A percentile compares a stretch with the other conserved stretches of the same genome.
Evolutionary conservation across 1,140 invertebrate species (phyloP).

Genomic region (Hyphantria cunea): DNA sequence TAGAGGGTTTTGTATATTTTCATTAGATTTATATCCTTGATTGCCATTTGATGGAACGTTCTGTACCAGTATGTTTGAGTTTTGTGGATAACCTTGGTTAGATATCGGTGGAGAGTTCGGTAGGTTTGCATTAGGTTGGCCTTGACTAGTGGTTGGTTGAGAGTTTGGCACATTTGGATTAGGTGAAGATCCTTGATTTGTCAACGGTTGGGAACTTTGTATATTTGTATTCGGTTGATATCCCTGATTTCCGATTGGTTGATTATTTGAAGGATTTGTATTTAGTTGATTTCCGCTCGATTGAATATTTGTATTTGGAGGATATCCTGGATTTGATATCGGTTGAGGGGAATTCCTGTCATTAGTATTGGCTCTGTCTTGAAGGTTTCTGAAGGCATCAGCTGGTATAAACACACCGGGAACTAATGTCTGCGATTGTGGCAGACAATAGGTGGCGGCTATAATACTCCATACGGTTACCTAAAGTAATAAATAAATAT

Average conservation of each 20-base stretch:
- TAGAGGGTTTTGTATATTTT: too few relatives aligned
- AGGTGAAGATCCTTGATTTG: not conserved
- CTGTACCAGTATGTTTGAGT: too few relatives aligned
- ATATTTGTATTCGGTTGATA: slow-evolving; percentile 2
- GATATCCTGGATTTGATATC: not conserved
- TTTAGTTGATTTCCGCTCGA: not conserved
- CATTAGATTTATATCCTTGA: too few relatives aligned
- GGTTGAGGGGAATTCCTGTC: not conserved
- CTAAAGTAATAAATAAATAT: not conserved
- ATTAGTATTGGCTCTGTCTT: slow-evolving; percentile 23
- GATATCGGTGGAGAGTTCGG: too few relatives aligned
- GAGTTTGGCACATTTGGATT: slow-evolving; percentile 3
- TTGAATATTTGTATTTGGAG: not conserved
- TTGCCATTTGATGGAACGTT: too few relatives aligned
- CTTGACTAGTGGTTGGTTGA: slow-evolving; percentile 5
- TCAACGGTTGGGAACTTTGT: not conserved
- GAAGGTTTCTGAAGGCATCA: slow-evolving; percentile 41
- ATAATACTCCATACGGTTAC: not conserved
- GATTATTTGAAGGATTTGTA: not conserved
- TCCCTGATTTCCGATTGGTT: not conserved
- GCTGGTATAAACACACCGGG: slow-evolving; percentile 45
- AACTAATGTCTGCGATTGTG: slow-evolving; percentile 14
- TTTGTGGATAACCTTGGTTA: too few relatives aligned
- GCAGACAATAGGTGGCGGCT: slow-evolving; percentile 9
- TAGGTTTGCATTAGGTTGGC: slow-evolving; percentile 2